Percentiles rank a stretch among this genome's conserved stretches.
These are phyloP conservation scores for Neolamprologus kungweensis DNA, from an alignment of 2,113 vertebrate species.

Conservation along the genomic window DNA sequence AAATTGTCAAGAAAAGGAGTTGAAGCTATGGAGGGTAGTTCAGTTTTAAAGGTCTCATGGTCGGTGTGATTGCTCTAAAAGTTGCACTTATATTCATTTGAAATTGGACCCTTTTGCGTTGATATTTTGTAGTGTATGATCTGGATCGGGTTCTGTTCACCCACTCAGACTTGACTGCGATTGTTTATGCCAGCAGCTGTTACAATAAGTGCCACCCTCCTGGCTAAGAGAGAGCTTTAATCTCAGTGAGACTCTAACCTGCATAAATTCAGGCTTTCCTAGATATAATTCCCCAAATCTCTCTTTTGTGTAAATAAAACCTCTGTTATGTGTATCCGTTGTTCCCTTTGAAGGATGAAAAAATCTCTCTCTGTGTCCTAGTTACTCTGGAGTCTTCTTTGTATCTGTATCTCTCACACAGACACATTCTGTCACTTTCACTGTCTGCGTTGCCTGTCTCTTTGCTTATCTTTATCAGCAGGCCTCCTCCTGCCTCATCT, in stretches of 20 bases:
- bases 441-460: slow-evolving; percentile 3
- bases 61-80: neutral
- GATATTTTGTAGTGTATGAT: neutral
- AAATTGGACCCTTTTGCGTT: neutral
- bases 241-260: neutral
- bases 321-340: neutral
- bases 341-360: neutral
- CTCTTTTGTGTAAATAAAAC: neutral
- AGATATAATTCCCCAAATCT: neutral
- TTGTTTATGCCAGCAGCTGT: neutral
- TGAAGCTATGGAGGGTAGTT: neutral
- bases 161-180: neutral
- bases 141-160: neutral
- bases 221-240: neutral
- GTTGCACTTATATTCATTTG: neutral
- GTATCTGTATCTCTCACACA: neutral
- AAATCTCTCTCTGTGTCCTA: neutral
- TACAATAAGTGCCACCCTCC: neutral
- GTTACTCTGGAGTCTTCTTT: neutral
- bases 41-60: neutral
- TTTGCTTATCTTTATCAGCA: neutral
- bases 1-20: neutral
- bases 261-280: neutral
- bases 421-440: neutral
- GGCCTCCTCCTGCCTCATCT: neutral